Percentiles rank a stretch among this genome's conserved stretches.
phyloP scores from a whole-genome alignment of 2,888 invertebrate genomes.

The Athetis lepigone region DNA sequence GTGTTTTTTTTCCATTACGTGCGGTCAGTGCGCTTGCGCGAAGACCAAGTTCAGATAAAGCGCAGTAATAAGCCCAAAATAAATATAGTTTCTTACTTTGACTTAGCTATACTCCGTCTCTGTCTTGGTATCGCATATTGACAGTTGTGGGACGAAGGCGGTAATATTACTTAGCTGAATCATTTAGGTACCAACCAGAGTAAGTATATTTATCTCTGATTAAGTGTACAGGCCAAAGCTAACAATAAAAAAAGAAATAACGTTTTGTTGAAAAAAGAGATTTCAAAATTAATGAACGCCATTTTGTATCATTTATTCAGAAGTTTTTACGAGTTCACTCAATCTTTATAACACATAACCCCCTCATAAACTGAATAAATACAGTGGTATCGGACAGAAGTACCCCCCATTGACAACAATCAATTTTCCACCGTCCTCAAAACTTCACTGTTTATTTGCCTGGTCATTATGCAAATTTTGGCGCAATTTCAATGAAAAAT shows the following conservation, averaged over 20 bases:
- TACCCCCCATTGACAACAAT: slow-evolving; percentile 63
- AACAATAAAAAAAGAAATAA: slow-evolving; percentile 28
- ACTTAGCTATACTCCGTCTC: no score
- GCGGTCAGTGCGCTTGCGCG: no score
- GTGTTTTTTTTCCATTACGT: no score
- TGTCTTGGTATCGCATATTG: no score
- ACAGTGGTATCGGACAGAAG: slow-evolving; percentile 55
- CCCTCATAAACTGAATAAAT: slow-evolving; percentile 46
- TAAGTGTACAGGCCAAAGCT: background rate
- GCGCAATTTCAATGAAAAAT: slow-evolving; percentile 68
- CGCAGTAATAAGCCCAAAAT: no score
- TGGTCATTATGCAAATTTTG: slow-evolving; percentile 77
- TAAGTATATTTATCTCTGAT: no score
- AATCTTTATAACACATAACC: slow-evolving; percentile 46
- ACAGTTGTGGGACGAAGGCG: no score
- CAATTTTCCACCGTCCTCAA: slow-evolving; percentile 64
- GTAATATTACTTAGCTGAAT: no score
- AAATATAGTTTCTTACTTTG: no score
- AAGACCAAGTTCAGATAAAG: no score
- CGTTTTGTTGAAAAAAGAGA: no score
- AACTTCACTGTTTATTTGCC: slow-evolving; percentile 73
- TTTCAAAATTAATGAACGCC: slow-evolving; percentile 35
- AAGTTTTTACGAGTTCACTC: slow-evolving; percentile 47
- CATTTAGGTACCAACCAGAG: no score
- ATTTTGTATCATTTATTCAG: slow-evolving; percentile 27